Evolutionary conservation across 2,113 vertebrate genomes (phyloP), one percentile per base, ranked within the genome.

Genomic region (Lasiurus borealis): DNA sequence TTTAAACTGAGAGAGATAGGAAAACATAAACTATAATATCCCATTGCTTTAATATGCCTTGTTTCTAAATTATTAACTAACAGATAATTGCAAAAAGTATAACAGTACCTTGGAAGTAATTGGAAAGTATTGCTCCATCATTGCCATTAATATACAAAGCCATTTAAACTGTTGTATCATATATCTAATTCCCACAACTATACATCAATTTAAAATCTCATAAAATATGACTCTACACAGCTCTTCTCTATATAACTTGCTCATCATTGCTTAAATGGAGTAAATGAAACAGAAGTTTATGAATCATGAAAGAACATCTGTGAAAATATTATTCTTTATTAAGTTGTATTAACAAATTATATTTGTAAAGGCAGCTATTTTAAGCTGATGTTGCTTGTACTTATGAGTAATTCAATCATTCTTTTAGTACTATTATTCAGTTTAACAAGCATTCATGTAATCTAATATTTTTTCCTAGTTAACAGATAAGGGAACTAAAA

Each of bases 351-450:
- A 69, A 83, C 50, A 93, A 81, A 95, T 77, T 91, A 57, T 89
- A 59, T 84, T 91, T 93, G 57, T 75, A 91, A 80, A 96, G 69
- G 76, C 66, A 94, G 62, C 34, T 93, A 36, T 93, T 86, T 83
- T 89, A 83, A 88, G 71, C 66, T 91, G 29, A 18, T 44, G 11
- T 85, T 76, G 21, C 59, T 88, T 78, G 1, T 83, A 34, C 72
- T 91, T 83, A 40, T 87, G 19, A 86, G 29, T 71, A 89, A 95
- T 94, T 71, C 19, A 48, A 54, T 75, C 57, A 54, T 71, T 69
- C 8, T 92, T 91, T 84, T 83, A 52, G 1, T 34, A n/a, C 54
- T 76, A 81, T 46, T 16, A 46, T 88, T 94, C 52, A 46, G 69
- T 72, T 94, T 8, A 81, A 1, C 73, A 16, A 87, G n/a, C 81